Evolutionary conservation across 1,140 invertebrate species (phyloP).

Genomic region (Bombus terrestris): DNA sequence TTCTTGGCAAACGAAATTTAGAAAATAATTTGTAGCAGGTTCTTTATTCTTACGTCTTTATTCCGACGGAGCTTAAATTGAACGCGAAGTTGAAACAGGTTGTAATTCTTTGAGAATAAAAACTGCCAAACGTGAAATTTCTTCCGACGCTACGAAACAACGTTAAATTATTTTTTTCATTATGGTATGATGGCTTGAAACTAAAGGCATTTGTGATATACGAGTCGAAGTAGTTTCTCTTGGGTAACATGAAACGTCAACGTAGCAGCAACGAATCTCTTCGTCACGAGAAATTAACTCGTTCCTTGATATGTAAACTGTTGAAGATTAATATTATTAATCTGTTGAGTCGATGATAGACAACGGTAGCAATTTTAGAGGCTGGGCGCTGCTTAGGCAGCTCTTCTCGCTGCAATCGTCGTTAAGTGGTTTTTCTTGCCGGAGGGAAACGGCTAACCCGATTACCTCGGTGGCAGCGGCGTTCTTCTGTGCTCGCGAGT

Average conservation of each 20-base stretch:
- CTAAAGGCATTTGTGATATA: background rate
- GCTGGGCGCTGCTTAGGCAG: background rate
- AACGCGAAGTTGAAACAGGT: background rate
- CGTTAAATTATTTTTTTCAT: background rate
- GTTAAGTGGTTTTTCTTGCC: constrained; percentile 9
- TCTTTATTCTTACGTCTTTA: too few species aligned
- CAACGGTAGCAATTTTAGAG: background rate
- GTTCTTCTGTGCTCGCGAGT: background rate
- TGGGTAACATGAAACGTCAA: too few species aligned
- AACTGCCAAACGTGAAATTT: background rate
- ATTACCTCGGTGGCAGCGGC: background rate
- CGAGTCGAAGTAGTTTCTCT: background rate
- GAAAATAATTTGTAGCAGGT: background rate
- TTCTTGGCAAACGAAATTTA: background rate
- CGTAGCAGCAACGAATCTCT: too few species aligned
- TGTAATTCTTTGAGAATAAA: background rate
- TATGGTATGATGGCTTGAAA: too few species aligned
- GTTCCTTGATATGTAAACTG: too few species aligned
- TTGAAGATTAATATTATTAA: too few species aligned
- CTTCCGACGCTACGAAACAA: background rate
- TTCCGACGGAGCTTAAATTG: background rate
- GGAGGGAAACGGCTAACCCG: background rate
- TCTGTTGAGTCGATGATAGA: background rate
- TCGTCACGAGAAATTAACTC: too few species aligned
- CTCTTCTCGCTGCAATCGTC: background rate